phyloP scores from a whole-genome alignment of 2,797 vertebrate genomes.

The Halcyon chelicuti region DNA sequence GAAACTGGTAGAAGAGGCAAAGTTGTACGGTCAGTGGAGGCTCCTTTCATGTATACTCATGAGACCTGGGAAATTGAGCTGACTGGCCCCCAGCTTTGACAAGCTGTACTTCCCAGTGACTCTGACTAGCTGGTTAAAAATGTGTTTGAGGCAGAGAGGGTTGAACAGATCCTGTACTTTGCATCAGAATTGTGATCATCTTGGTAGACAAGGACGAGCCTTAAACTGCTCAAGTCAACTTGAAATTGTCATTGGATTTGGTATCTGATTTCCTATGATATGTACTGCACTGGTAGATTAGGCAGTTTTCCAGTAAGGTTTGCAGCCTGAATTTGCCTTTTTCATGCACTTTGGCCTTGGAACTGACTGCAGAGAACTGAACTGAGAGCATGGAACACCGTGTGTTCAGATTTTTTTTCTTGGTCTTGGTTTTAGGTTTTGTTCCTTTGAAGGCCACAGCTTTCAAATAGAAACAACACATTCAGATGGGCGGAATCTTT shows the following conservation, averaged over 20 bases:
- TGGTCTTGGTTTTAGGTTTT: not conserved
- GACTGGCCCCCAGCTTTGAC: not conserved
- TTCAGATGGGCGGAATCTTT: not conserved
- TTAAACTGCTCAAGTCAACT: not conserved
- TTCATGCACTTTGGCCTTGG: rapidly evolving
- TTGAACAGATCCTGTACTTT: not conserved
- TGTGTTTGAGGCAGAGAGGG: not conserved
- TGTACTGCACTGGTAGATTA: not conserved
- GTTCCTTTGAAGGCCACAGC: not conserved
- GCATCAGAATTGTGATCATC: not conserved
- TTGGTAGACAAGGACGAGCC: not conserved
- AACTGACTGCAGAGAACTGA: not conserved
- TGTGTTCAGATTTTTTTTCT: not conserved
- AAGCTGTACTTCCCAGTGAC: not conserved
- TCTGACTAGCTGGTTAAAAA: not conserved
- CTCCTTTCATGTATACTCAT: not conserved
- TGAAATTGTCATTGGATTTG: not conserved
- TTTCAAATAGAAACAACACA: not conserved
- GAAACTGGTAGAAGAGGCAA: conserved; percentile 93
- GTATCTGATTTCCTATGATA: not conserved
- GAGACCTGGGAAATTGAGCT: not conserved
- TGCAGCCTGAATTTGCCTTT: not conserved
- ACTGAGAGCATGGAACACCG: not conserved
- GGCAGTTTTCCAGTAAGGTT: not conserved
- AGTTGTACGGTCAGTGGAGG: conserved; percentile 87